phyloP scores from a whole-genome alignment of 2,113 vertebrate genomes.

The Otocyon megalotis region DNA sequence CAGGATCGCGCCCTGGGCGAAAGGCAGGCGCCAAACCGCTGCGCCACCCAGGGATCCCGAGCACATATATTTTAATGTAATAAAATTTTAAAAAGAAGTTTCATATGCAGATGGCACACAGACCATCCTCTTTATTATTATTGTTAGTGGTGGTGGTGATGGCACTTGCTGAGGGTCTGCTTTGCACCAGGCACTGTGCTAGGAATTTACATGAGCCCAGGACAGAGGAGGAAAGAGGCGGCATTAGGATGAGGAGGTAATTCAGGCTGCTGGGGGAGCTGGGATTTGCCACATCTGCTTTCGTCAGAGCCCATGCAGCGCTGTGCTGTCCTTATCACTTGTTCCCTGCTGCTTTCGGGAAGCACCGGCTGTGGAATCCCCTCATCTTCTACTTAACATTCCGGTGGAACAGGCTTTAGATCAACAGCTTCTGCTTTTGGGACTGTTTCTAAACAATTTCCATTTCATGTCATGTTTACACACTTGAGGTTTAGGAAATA shows the following conservation, averaged over 20 bases:
- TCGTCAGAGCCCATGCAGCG: rapidly evolving
- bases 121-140: not conserved
- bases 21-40: too few species aligned
- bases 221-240: slow-evolving; percentile 1
- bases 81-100: not conserved
- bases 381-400: not conserved
- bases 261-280: rapidly evolving
- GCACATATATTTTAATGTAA: not conserved
- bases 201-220: not conserved
- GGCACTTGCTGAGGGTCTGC: not conserved
- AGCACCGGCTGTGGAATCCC: not conserved
- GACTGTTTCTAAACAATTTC: slow-evolving; percentile 46
- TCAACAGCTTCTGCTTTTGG: slow-evolving; percentile 12
- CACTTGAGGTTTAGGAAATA: slow-evolving; percentile 13
- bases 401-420: not conserved
- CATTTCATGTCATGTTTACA: not conserved
- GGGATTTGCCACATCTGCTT: not conserved
- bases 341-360: not conserved
- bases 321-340: rapidly evolving
- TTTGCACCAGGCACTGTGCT: not conserved
- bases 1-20: too few species aligned
- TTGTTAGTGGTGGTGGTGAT: not conserved
- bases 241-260: not conserved
- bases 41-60: too few species aligned
- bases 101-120: not conserved